These are phyloP conservation scores for Lottia gigantea DNA, from an alignment of 2,888 invertebrate genomes.

Conservation along the genomic window DNA sequence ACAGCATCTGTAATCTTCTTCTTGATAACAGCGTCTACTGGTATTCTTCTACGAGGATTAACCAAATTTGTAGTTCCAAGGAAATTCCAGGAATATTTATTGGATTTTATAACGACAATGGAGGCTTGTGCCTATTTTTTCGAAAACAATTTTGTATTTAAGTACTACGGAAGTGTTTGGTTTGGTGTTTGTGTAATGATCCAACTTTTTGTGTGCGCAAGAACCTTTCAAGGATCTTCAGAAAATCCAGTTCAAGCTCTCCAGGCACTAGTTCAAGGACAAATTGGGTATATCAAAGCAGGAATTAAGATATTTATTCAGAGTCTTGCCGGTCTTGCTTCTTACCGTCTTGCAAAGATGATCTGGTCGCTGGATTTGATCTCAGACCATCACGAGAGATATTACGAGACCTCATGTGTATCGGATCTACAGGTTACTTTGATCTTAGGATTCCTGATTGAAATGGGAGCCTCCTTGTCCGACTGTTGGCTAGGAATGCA, in stretches of 20 bases:
- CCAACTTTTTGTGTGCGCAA: slow-evolving; percentile 51
- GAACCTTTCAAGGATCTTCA: slow-evolving; percentile 55
- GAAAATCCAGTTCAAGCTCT: slow-evolving; percentile 59
- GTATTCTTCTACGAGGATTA: slow-evolving; percentile 42
- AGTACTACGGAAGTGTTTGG: slow-evolving; percentile 53
- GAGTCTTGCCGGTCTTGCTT: slow-evolving; percentile 51
- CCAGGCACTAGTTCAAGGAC: slow-evolving; percentile 36
- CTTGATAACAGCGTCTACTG: slow-evolving; percentile 45
- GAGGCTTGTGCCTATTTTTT: slow-evolving; percentile 61
- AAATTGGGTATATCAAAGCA: slow-evolving; percentile 37
- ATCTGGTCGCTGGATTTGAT: slow-evolving; percentile 60
- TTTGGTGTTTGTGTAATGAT: slow-evolving; percentile 49
- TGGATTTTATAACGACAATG: slow-evolving; percentile 55
- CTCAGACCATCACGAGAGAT: slow-evolving; percentile 56
- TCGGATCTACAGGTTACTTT: slow-evolving; percentile 54
- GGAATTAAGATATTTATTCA: slow-evolving; percentile 43
- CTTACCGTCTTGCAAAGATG: slow-evolving; percentile 52
- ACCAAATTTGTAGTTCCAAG: slow-evolving; percentile 37
- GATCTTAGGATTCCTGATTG: slow-evolving; percentile 47
- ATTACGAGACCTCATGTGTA: slow-evolving; percentile 47
- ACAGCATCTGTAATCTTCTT: slow-evolving; percentile 53
- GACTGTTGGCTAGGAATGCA: slow-evolving; percentile 58
- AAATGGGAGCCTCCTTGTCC: slow-evolving; percentile 50
- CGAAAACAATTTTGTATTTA: slow-evolving; percentile 60
- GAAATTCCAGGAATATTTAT: slow-evolving; percentile 39